These are phyloP conservation scores for Macquaria australasica DNA, from an alignment of 2,113 vertebrate species.

Conservation along the genomic window DNA sequence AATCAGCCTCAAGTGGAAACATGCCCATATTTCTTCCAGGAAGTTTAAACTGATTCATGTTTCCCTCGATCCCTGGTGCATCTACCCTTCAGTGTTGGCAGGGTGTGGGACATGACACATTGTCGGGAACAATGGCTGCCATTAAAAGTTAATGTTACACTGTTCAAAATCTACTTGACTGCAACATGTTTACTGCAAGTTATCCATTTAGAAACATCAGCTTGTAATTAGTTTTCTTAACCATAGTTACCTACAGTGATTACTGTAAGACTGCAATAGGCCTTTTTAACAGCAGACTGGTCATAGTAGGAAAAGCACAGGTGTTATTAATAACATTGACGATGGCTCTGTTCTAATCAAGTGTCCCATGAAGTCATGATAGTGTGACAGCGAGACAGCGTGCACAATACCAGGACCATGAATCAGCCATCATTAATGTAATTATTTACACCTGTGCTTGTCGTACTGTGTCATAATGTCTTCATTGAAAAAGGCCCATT, in stretches of 20 bases:
- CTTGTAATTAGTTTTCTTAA: not conserved
- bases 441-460: not conserved
- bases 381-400: not conserved
- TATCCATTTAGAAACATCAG: not conserved
- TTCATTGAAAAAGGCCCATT: not conserved
- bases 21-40: not conserved
- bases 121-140: not conserved
- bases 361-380: not conserved
- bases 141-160: no score
- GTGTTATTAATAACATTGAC: not conserved
- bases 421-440: not conserved
- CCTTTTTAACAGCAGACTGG: not conserved
- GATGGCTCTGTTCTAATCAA: not conserved
- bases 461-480: not conserved
- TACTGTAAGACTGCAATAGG: not conserved
- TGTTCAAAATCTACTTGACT: not conserved
- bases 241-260: not conserved
- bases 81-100: not conserved
- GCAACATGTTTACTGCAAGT: not conserved
- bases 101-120: not conserved
- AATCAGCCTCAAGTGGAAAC: not conserved
- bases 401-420: not conserved
- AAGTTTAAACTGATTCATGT: not conserved
- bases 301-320: not conserved
- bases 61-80: not conserved